Conservation (phyloP, 1,140 invertebrate genomes). For the Atopsyche davidsoni region DNA sequence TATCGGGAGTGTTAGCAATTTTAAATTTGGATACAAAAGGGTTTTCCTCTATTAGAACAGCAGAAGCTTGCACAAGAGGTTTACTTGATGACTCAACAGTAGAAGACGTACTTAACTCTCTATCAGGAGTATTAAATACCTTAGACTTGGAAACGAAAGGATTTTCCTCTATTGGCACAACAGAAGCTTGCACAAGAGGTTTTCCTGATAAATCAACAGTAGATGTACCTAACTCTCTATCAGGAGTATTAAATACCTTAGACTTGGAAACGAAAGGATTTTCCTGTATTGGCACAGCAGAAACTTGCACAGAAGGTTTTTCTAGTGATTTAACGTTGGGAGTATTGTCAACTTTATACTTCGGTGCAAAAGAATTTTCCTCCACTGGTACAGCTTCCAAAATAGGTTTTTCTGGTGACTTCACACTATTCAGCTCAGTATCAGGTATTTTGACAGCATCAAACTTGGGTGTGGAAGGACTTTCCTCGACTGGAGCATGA, state of each 20-base stretch:
- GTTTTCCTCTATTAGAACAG: constrained; percentile 3
- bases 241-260: not conserved
- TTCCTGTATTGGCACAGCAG: not conserved
- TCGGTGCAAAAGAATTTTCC: constrained; percentile 11
- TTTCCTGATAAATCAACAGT: not conserved
- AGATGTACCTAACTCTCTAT: no score
- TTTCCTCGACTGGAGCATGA: no score
- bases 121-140: not conserved
- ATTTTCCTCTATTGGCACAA: constrained; percentile 2
- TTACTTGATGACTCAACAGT: not conserved
- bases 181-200: not conserved
- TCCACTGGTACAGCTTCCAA: not conserved
- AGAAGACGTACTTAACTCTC: no score
- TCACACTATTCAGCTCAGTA: no score
- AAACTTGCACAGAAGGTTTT: not conserved
- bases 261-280: constrained; percentile 9
- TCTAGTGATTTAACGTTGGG: not conserved
- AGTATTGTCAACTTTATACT: not conserved
- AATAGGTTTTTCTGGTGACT: no score
- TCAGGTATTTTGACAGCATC: no score
- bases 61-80: not conserved
- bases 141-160: constrained; percentile 4
- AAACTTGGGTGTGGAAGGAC: no score
- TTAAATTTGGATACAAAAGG: constrained; percentile 10
- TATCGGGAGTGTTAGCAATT: constrained; percentile 2